phyloP scores from a whole-genome alignment of 30 jellyfish, hydroid and myxozoan genomes.

The Rhopilema esculentum region DNA sequence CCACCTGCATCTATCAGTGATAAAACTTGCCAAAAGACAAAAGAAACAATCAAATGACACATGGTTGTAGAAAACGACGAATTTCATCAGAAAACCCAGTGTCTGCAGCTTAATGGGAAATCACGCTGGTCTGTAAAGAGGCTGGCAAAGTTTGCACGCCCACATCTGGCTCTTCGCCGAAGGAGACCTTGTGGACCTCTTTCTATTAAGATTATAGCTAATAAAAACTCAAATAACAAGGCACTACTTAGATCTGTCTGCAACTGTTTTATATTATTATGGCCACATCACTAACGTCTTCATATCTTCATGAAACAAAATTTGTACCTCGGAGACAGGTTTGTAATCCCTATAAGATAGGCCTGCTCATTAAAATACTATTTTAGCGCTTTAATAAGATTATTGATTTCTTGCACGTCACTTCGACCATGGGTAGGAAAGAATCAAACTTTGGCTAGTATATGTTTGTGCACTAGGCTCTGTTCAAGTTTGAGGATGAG shows the following conservation, averaged over 20 bases:
- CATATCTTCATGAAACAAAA: too few relatives aligned
- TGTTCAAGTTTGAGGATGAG: too few relatives aligned
- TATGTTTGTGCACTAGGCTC: too few relatives aligned
- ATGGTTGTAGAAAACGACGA: slow-evolving; percentile 52
- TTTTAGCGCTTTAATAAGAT: too few relatives aligned
- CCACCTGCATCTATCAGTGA: slow-evolving; percentile 80
- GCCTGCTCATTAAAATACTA: too few relatives aligned
- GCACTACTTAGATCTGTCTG: not conserved
- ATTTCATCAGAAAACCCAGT: slow-evolving; percentile 42
- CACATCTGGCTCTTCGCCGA: slow-evolving; percentile 67
- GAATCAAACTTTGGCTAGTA: too few relatives aligned
- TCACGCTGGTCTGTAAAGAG: slow-evolving; percentile 59
- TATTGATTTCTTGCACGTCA: too few relatives aligned
- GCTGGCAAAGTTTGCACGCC: slow-evolving; percentile 59
- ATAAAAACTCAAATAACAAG: not conserved
- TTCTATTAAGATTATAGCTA: slow-evolving; percentile 10
- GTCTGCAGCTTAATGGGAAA: slow-evolving; percentile 66
- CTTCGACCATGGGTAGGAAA: too few relatives aligned
- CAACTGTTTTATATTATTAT: not conserved
- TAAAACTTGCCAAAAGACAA: slow-evolving; percentile 71
- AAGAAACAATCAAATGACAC: slow-evolving; percentile 70
- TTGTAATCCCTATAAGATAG: too few relatives aligned
- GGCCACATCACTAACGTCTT: too few relatives aligned
- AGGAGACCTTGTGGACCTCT: slow-evolving; percentile 51
- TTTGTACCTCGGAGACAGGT: too few relatives aligned